These are phyloP conservation scores for Mythimna loreyi DNA, from an alignment of 2,888 invertebrate species.

Conservation along the genomic window DNA sequence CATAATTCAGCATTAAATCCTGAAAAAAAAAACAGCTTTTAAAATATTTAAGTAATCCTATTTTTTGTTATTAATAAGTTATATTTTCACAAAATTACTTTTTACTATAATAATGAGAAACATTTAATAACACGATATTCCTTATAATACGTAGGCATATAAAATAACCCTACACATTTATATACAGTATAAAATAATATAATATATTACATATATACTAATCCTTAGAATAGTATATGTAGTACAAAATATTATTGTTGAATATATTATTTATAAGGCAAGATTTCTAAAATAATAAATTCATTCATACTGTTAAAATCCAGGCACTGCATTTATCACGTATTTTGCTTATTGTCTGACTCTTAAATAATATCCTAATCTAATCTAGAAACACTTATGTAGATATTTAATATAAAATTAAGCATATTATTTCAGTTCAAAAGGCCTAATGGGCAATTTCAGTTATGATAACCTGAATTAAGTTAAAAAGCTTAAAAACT, in stretches of 20 bases:
- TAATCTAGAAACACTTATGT: constrained; percentile 15
- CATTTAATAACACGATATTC: constrained; percentile 44
- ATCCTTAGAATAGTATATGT: constrained; percentile 54
- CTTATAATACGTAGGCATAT: constrained; percentile 40
- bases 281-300: constrained; percentile 52
- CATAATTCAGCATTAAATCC: constrained; percentile 14
- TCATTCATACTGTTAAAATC: constrained; percentile 32
- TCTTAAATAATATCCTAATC: constrained; percentile 45
- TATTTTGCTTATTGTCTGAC: constrained; percentile 47
- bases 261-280: constrained; percentile 44
- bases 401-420: constrained; percentile 27
- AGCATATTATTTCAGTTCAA: constrained; percentile 14
- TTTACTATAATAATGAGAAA: constrained; percentile 46
- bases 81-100: constrained; percentile 52
- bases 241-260: constrained; percentile 44
- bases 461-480: neutral
- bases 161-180: constrained; percentile 30
- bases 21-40: constrained; percentile 14
- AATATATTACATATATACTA: constrained; percentile 51
- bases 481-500: neutral
- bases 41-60: constrained; percentile 8
- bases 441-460: constrained; percentile 25
- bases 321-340: constrained; percentile 59
- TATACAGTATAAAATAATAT: constrained; percentile 36
- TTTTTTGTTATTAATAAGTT: constrained; percentile 26